Evolutionary conservation across 2,888 invertebrate genomes (phyloP), one percentile per base, ranked within the genome.

Genomic region (Sceliomorpha sp.): DNA sequence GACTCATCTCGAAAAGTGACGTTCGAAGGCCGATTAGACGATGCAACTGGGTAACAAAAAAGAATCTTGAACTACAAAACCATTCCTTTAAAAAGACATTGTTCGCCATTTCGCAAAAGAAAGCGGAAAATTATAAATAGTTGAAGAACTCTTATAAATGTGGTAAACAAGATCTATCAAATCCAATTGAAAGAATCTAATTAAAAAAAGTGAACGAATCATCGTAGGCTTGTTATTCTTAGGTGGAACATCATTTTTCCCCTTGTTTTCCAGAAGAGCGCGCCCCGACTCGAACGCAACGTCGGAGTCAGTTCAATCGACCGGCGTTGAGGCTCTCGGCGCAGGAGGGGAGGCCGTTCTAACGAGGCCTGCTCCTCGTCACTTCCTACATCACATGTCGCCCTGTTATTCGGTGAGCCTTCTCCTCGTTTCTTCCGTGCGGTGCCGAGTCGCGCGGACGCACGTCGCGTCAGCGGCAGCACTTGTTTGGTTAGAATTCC

Each of bases 361-460:
- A 44, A 59, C 48, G 42, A 59, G 56, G 31, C 24, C 47, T 6
- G 40, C 9, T 24, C 24, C 53, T n/a, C n/a, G 58, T 66, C 45
- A 70, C 64, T 62, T 82, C 70, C 67, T 76, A 55, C 1, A 62
- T 24, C 12, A 72, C 53, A 74, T 85, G 80, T 9, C 73, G 45
- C 67, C 82, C 76, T 74, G 82, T 64, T 86, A 73, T 24, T 24
- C 51, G 68, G 68, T 66, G 74, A 81, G 79, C 80, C 81, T 86
- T 87, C 85, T 86, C 82, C 83, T 85, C 82, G 84, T 83, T 86
- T 84, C 85, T 84, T 85, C 82, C 82, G 75, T 83, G 79, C 78
- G 79, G 79, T 79, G 81, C 74, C 37, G 66, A 55, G 63, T 63
- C 72, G 72, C 55, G 63, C 64, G 40, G 36, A 8, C 34, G 36